Percentiles rank a stretch among this genome's conserved stretches.
phyloP scores from a whole-genome alignment of 2,888 invertebrate species.

The Linyphia triangularis region DNA sequence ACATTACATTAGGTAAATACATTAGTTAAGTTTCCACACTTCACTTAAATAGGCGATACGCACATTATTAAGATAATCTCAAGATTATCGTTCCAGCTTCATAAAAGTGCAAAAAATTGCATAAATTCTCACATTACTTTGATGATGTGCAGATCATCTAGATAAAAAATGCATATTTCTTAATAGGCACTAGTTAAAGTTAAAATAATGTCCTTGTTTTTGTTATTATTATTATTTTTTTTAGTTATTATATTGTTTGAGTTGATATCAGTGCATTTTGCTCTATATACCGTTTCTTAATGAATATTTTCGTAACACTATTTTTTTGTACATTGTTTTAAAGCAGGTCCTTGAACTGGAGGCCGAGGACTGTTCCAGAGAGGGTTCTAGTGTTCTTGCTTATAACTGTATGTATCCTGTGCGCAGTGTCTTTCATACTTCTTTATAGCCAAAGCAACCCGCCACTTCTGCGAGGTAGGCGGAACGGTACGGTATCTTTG shows the following conservation, averaged over 20 bases:
- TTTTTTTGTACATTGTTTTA: background rate
- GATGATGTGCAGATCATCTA: too few species aligned
- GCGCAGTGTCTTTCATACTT: conserved; percentile 53
- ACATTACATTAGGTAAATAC: too few species aligned
- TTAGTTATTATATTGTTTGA: background rate
- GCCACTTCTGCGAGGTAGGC: conserved; percentile 71
- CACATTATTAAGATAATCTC: too few species aligned
- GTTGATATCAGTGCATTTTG: background rate
- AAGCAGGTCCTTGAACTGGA: conserved; percentile 25
- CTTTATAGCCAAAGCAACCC: conserved; percentile 40
- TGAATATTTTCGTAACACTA: background rate
- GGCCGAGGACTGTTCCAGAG: conserved; percentile 45
- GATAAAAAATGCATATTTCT: too few species aligned
- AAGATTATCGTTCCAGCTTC: too few species aligned
- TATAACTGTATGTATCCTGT: conserved; percentile 48
- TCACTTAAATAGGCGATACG: too few species aligned
- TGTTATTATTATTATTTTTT: too few species aligned
- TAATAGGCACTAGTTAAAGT: too few species aligned
- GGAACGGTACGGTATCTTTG: conserved; percentile 67
- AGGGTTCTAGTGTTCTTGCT: conserved; percentile 53
- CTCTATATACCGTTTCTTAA: background rate
- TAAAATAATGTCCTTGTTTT: too few species aligned
- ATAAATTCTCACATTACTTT: too few species aligned
- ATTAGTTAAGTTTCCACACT: too few species aligned
- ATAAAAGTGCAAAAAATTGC: too few species aligned